These are phyloP conservation scores for Trichomycterus rosablanca DNA, from an alignment of 2,113 vertebrate species.

Conservation along the genomic window DNA sequence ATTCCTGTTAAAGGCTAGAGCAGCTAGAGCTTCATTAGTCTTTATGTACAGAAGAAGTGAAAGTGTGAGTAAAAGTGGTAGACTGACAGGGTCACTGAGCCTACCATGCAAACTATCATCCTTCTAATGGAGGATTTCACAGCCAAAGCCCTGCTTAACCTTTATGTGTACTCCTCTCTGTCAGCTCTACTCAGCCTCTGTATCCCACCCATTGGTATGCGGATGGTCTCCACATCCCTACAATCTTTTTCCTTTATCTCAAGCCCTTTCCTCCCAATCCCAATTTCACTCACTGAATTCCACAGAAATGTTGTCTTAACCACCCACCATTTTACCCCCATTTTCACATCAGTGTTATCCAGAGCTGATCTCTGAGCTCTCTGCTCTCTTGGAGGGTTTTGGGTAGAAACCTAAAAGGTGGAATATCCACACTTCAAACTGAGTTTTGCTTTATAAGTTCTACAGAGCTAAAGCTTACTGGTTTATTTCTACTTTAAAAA, in stretches of 20 bases:
- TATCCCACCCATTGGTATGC: neutral
- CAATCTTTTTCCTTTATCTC: neutral
- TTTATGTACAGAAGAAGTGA: neutral
- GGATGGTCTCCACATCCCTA: neutral
- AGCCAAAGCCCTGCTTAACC: neutral
- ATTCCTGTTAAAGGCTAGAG: neutral
- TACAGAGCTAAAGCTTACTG: no score
- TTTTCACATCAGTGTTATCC: neutral
- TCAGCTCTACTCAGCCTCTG: conserved; percentile 8
- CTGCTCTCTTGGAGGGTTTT: conserved; percentile 1
- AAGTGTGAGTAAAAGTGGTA: conserved; percentile 1
- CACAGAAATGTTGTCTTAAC: neutral
- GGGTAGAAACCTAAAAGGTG: conserved; percentile 14
- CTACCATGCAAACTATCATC: neutral
- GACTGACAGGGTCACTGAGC: neutral
- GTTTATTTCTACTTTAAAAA: no score
- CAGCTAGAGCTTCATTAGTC: neutral
- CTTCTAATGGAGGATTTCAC: conserved; percentile 5
- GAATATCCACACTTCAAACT: no score
- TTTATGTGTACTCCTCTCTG: neutral
- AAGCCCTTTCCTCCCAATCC: neutral
- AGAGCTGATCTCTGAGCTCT: neutral
- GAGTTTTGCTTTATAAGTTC: no score
- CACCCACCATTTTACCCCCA: neutral
- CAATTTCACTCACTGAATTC: neutral